A percentile compares a stretch with the other conserved stretches of the same genome.
These are phyloP conservation scores for Theretra japonica DNA, from an alignment of 2,888 invertebrate species.

Conservation along the genomic window DNA sequence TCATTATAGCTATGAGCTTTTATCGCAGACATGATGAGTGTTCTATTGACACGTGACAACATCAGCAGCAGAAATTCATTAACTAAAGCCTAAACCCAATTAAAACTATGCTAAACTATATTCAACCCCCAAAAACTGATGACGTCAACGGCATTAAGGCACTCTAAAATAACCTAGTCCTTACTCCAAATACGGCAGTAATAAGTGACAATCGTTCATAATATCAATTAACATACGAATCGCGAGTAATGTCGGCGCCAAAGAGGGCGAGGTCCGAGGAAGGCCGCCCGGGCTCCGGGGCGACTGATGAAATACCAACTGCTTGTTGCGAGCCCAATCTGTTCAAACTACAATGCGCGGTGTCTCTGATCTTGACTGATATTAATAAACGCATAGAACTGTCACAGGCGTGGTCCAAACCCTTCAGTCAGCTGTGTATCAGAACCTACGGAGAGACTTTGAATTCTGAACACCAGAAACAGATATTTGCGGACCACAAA, in stretches of 20 bases:
- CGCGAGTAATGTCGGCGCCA: constrained; percentile 33
- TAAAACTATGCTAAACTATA: too few relatives aligned
- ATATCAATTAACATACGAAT: constrained; percentile 8
- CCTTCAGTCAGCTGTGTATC: too few relatives aligned
- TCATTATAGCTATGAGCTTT: too few relatives aligned
- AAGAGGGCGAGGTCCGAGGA: constrained; percentile 35
- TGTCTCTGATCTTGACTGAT: background rate
- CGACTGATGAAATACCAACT: constrained; percentile 34
- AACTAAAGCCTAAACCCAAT: too few relatives aligned
- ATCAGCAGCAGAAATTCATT: too few relatives aligned
- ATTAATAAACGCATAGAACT: background rate
- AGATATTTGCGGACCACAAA: too few relatives aligned
- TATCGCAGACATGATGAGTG: too few relatives aligned
- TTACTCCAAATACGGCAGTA: background rate
- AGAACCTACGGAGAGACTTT: too few relatives aligned
- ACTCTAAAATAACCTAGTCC: background rate
- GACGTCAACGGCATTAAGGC: too few relatives aligned
- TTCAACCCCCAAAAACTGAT: too few relatives aligned
- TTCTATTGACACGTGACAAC: too few relatives aligned
- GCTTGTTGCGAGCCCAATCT: constrained; percentile 12
- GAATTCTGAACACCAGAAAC: too few relatives aligned
- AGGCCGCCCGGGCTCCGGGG: constrained; percentile 31
- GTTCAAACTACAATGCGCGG: background rate
- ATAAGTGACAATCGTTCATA: background rate
- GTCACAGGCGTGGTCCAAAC: background rate